A percentile compares a stretch with the other conserved stretches of the same genome.
phyloP scores from a whole-genome alignment of 1,140 invertebrate genomes.

The Pararge aegeria region DNA sequence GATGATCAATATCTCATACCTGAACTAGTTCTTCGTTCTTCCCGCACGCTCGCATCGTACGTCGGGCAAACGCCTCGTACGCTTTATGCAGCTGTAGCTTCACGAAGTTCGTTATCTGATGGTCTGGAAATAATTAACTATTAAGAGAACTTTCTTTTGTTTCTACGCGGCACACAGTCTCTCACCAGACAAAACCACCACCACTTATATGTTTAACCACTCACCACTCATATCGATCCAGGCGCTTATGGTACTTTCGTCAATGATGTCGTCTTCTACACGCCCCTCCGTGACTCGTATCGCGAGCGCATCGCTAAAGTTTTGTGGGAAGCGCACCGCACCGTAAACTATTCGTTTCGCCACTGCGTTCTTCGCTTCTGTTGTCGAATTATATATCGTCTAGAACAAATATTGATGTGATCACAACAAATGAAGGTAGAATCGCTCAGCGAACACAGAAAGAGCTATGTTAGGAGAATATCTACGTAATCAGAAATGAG shows the following conservation, averaged over 20 bases:
- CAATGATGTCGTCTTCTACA: slow-evolving; percentile 49
- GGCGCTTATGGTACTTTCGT: slow-evolving; percentile 57
- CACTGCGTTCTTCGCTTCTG: slow-evolving; percentile 82
- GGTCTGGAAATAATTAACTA: slow-evolving; percentile 82
- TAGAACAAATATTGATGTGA: too few species aligned
- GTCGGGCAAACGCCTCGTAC: slow-evolving; percentile 81
- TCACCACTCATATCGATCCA: slow-evolving; percentile 87
- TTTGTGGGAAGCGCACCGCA: slow-evolving; percentile 85
- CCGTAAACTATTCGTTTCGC: slow-evolving; percentile 83
- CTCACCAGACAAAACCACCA: too few species aligned
- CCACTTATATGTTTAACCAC: slow-evolving; percentile 21
- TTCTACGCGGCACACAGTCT: too few species aligned
- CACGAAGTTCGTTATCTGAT: slow-evolving; percentile 85
- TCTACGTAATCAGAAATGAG: too few species aligned
- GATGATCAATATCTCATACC: too few species aligned
- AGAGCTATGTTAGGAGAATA: too few species aligned
- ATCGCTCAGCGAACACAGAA: too few species aligned
- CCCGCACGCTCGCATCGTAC: slow-evolving; percentile 82
- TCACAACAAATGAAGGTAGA: too few species aligned
- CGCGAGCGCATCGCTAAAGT: slow-evolving; percentile 86
- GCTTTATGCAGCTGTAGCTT: slow-evolving; percentile 82
- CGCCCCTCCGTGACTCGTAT: slow-evolving; percentile 80
- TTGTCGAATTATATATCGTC: slow-evolving; percentile 79
- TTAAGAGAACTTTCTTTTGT: too few species aligned
- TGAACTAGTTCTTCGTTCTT: slow-evolving; percentile 79